Percentiles rank a stretch among this genome's conserved stretches.
Evolutionary conservation across 1,140 invertebrate species (phyloP).

Genomic region (Drosophila kikkawai): DNA sequence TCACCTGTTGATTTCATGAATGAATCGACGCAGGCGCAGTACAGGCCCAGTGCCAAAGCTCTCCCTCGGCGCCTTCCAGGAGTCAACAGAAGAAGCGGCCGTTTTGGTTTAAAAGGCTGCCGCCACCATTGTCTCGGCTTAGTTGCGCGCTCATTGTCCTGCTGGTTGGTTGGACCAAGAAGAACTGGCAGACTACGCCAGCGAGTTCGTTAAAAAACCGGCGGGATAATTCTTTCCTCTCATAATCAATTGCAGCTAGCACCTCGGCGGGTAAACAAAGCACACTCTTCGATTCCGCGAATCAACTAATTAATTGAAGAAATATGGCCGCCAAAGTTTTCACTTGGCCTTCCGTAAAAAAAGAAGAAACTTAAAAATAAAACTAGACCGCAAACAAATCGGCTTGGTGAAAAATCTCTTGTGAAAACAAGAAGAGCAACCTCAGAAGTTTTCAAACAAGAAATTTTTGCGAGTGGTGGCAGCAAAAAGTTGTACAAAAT

Average conservation of each 20-base stretch:
- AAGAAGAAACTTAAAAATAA: conserved; percentile 23
- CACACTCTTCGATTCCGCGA: conserved; percentile 15
- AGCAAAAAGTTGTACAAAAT: conserved; percentile 26
- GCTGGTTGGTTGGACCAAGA: conserved; percentile 26
- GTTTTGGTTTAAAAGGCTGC: conserved; percentile 58
- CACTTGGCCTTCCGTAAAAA: conserved; percentile 1
- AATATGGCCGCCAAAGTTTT: conserved; percentile 21
- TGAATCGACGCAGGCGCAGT: conserved; percentile 62
- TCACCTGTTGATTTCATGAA: conserved; percentile 75
- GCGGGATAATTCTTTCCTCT: conserved; percentile 15
- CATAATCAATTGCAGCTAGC: conserved; percentile 14
- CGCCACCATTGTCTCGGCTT: conserved; percentile 68
- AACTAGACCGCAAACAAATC: conserved; percentile 15
- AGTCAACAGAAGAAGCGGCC: conserved; percentile 7
- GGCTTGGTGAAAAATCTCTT: conserved; percentile 18
- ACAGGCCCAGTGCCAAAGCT: conserved; percentile 42
- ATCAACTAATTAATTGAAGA: conserved; percentile 19
- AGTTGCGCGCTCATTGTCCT: conserved; percentile 73
- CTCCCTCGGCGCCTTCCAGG: conserved; percentile 72
- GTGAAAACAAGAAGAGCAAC: conserved; percentile 30
- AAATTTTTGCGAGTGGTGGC: conserved; percentile 33
- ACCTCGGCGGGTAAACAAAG: conserved; percentile 5
- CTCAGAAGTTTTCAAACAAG: conserved; percentile 23
- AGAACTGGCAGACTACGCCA: conserved; percentile 10
- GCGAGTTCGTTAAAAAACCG: conserved; percentile 20